Evolutionary conservation across 2,888 invertebrate species (phyloP), one percentile per base, ranked within the genome.

Genomic region (Ptychoptera albimana): DNA sequence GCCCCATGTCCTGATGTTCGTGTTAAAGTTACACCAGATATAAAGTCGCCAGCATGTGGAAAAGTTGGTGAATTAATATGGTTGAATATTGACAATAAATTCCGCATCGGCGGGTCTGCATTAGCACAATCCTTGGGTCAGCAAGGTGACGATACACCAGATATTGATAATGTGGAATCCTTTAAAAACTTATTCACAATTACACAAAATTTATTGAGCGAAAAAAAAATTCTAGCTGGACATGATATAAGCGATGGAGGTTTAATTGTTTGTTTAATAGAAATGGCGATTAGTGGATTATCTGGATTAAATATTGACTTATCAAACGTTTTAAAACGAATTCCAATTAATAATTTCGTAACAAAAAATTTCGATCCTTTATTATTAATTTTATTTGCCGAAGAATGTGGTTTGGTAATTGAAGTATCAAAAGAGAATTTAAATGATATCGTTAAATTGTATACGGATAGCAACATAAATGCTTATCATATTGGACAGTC

Each of bases 161-260:
- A 94, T 67, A 66, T 96, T 5, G 80, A 85, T 50, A 64, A 78
- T 44, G 75, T 82, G 0, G 60, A 68, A 14, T 58, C 73, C 30
- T 70, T 98, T 11, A 75, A 74, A 45, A 71, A 74, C 42, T 79
- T 87, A 1, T 98, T 98, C 60, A 74, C 75, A 46, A 73, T 78
- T 4, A 91, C 88, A 1, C 97, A 98, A 63, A 68, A 73, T 50
- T 68, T 94, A n/a, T 73, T 94, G 37, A 73, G 74, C 67, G 79
- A 57, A 34, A 52, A 52, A 0, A 53, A 57, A 44, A 43, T 66
- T 2, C 51, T 82, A 32, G 73, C 94, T 6, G 94, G 96, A 0
- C 97, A 98, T 61, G 97, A 98, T 62, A 73, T 97, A 6, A 96
- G 94, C 59, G 97, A 97, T 67, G 97, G 98, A 15, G 97, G 98